Evolutionary conservation across 2,113 vertebrate genomes (phyloP), one percentile per base, ranked within the genome.

Genomic region (Reinhardtius hippoglossoides): DNA sequence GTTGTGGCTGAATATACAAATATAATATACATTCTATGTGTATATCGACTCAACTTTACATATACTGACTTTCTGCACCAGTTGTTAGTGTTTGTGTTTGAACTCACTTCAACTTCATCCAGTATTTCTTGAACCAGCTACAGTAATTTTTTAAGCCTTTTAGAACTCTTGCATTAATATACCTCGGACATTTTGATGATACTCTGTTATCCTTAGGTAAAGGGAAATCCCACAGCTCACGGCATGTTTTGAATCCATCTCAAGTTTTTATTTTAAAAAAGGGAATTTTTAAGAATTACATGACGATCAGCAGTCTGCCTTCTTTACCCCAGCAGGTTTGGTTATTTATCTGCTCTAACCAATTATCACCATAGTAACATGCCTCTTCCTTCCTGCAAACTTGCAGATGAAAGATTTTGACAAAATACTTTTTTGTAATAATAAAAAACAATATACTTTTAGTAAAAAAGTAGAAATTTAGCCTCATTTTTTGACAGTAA

Each of bases 311-410:
- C 31, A 6, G 31, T 7, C 31, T 31, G 31, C 31, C 7, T 31
- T 31, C 6, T 31, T 7, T 7, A 31, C 31, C 31, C 31, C 31
- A 31, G 31, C 23, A 15, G 0, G 15, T 65, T 31, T 23, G 21
- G 0, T 44, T 64, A 37, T 57, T 21, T 56, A 13, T 73, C 18
- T 37, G 52, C n/a, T 65, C 13, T 65, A 2, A 37, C 56, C 56
- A 9, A 14, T n/a, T 5, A 5, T 46, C 20, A 31, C 4, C 2
- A 31, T 14, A 3, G 15, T 24, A 24, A 71, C 35, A 10, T 14
- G 7, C 5, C 10, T 72, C 21, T 37, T 56, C 31, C 64, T 59
- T 62, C 44, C 65, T 77, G 57, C 44, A 37, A 57, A 27, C 3
- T 0, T 57, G 26, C 48, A 35, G 23, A 4, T 35, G 64, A 8